phyloP scores from a whole-genome alignment of 2,113 vertebrate genomes.

The Rhinogobius similis region DNA sequence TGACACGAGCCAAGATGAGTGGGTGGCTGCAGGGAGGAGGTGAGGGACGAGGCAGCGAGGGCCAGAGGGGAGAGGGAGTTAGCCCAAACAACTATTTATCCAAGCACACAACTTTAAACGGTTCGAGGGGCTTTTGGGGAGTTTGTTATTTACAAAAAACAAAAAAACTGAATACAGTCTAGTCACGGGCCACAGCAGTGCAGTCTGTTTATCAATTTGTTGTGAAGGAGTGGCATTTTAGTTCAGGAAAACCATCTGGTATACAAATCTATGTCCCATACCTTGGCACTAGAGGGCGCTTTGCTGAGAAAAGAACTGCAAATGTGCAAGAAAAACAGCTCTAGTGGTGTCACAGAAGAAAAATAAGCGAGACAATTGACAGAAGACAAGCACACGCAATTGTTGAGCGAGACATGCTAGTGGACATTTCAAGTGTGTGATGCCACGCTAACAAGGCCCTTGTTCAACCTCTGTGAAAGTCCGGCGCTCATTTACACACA shows the following conservation, averaged over 20 bases:
- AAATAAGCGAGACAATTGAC: constrained; percentile 18
- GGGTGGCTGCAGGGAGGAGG: constrained; percentile 57
- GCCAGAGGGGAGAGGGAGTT: constrained; percentile 38
- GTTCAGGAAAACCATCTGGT: background rate
- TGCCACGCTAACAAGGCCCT: constrained; percentile 49
- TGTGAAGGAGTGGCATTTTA: background rate
- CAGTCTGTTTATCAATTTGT: background rate
- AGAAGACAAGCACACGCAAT: constrained; percentile 13
- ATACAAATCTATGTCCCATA: background rate
- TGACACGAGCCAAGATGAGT: constrained; percentile 50
- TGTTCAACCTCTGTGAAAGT: constrained; percentile 49
- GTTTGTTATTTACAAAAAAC: constrained; percentile 2
- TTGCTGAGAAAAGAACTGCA: background rate
- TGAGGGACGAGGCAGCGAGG: constrained; percentile 36
- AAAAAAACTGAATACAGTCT: constrained; percentile 19
- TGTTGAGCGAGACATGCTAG: constrained; percentile 4
- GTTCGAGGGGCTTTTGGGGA: constrained; percentile 22
- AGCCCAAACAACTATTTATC: constrained; percentile 50
- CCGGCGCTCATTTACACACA: constrained; percentile 20
- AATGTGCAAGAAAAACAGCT: background rate
- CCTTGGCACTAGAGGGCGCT: background rate
- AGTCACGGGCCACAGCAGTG: background rate
- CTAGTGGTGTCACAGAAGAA: constrained; percentile 11
- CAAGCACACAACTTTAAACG: constrained; percentile 7
- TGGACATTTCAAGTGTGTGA: constrained; percentile 30